Percentiles rank a stretch among this genome's conserved stretches.
These are phyloP conservation scores for Gonioctena quinquepunctata DNA, from an alignment of 1,140 invertebrate genomes.

Conservation along the genomic window DNA sequence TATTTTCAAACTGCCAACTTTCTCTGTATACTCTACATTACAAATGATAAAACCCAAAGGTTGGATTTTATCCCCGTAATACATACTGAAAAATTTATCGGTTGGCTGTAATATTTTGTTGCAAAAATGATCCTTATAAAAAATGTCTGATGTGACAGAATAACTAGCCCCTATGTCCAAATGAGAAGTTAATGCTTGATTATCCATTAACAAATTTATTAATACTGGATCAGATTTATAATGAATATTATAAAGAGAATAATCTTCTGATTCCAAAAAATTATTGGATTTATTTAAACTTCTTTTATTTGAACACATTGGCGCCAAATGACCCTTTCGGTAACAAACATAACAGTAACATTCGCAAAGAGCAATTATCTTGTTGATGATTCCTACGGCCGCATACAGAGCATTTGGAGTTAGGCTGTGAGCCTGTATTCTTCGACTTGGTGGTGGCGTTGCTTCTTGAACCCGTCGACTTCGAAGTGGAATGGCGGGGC, in stretches of 20 bases:
- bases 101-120: not conserved
- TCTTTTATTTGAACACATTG: not conserved
- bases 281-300: not conserved
- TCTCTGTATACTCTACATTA: not conserved
- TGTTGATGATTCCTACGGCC: not conserved
- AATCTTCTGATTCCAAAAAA: not conserved
- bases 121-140: not conserved
- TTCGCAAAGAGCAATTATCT: not conserved
- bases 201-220: not conserved
- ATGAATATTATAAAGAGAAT: not conserved
- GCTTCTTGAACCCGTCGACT: not conserved
- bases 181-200: not conserved
- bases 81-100: constrained; percentile 5
- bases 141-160: constrained; percentile 7
- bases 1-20: not conserved
- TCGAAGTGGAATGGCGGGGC: not conserved
- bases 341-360: not conserved
- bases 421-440: too few relatives aligned
- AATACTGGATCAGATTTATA: not conserved
- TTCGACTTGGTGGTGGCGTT: not conserved
- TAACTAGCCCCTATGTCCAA: constrained; percentile 15
- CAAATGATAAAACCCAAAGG: constrained; percentile 6
- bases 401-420: not conserved
- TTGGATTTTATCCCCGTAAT: constrained; percentile 1
- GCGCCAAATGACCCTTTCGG: not conserved